Evolutionary conservation across 2,888 invertebrate species (phyloP), one percentile per base, ranked within the genome.

Genomic region (Erannis defoliaria): DNA sequence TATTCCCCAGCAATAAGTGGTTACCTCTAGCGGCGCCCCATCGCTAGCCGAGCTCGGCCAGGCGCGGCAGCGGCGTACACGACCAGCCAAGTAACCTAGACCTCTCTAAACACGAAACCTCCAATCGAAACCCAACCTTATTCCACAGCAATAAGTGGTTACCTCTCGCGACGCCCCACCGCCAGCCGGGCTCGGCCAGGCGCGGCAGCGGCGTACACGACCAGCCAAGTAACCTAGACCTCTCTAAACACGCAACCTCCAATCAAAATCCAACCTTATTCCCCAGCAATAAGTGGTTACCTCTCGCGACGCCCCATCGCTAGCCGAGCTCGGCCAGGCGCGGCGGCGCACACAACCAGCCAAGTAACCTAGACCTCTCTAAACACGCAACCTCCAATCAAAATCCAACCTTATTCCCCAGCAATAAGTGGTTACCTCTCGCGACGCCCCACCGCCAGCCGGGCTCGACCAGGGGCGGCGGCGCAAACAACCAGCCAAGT

Each of bases 401-500:
- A 40, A 10, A 12, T 5, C 12, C 0, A 48, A 40, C 38, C 21
- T 23, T 57, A 35, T 18, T 12, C 12, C 6, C 1, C 6, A 16
- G 10, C 0, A 12, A 43, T 18, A 19, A 23, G n/a, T 29, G 14
- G 43, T 64, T 61, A 90, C 93, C 99, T 78, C 97, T 94, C 29
- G 98, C 96, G 76, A 97, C 97, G 0, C 99, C 99, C 70, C 98
- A 97, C 75, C 97, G 92, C 99, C 99, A 99, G n/a, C 99, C 99
- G 0, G 98, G 98, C 81, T 99, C 99, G 0, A 98, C 97, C 72
- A 96, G 96, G 57, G 97, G 94, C 4, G 95, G 94, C 2, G 97
- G 95, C 64, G 94, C n/a, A n/a, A n/a, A n/a, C 50, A 9, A 38
- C 9, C 6, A 12, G 16, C 51, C 51, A 51, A 26, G 5, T 35